These are phyloP conservation scores for Drosophila sp. DNA, from an alignment of 1,140 invertebrate genomes.

Conservation along the genomic window DNA sequence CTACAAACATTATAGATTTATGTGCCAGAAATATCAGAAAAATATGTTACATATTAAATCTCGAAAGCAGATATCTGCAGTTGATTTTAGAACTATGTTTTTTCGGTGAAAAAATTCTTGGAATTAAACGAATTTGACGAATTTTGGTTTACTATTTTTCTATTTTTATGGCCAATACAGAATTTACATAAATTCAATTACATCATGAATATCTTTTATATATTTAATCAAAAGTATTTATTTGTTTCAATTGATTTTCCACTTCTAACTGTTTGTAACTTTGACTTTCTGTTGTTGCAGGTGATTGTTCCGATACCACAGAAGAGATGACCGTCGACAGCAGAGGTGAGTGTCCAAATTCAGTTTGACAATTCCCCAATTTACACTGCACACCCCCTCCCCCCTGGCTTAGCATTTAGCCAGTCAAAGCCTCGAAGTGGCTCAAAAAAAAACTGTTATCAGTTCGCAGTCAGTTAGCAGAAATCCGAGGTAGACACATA, in stretches of 20 bases:
- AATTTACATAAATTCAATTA: no score
- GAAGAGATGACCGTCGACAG: constrained; percentile 84
- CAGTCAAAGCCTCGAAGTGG: constrained; percentile 17
- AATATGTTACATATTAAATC: no score
- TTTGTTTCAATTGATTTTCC: not conserved
- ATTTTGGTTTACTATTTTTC: no score
- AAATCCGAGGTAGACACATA: constrained; percentile 61
- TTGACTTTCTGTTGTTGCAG: constrained; percentile 39
- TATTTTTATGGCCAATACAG: no score
- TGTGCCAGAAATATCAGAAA: no score
- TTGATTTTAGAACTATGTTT: no score
- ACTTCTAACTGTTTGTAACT: no score
- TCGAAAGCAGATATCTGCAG: no score
- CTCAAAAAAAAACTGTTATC: constrained; percentile 66
- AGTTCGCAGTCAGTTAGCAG: constrained; percentile 42
- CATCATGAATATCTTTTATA: no score
- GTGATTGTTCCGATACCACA: constrained; percentile 84
- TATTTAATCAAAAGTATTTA: not conserved
- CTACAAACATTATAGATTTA: no score
- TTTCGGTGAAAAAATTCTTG: no score
- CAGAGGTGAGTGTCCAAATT: constrained; percentile 69
- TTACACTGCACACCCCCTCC: not conserved
- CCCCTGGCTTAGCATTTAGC: not conserved
- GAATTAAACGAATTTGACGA: no score
- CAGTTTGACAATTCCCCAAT: not conserved